Evolutionary conservation across 2,888 invertebrate genomes (phyloP).

Genomic region (Phlogophora meticulosa): DNA sequence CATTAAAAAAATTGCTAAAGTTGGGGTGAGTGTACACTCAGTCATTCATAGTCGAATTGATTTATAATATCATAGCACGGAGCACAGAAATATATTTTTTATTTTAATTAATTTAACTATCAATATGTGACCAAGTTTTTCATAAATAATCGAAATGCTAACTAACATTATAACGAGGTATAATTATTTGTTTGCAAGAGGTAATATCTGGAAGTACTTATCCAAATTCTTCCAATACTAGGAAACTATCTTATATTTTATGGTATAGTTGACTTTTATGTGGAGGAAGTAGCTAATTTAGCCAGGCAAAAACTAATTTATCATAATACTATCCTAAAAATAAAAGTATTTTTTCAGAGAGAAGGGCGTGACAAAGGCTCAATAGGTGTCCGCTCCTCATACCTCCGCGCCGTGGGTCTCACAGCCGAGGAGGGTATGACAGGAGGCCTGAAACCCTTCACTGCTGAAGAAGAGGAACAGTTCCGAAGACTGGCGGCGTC

Average conservation of each 20-base stretch:
- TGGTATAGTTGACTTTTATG: too few species aligned
- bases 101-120: background rate
- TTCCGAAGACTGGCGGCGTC: conserved; percentile 96
- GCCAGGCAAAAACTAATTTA: too few species aligned
- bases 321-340: background rate
- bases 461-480: conserved; percentile 91
- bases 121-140: background rate
- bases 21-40: conserved; percentile 88
- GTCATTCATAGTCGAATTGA: background rate
- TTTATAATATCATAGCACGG: too few species aligned
- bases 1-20: conserved; percentile 96
- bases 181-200: too few species aligned
- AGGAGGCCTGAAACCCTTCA: conserved; percentile 92
- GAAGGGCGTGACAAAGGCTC: conserved; percentile 94
- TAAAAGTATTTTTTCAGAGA: conserved; percentile 80
- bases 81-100: too few species aligned
- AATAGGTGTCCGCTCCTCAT: conserved; percentile 98
- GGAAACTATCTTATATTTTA: too few species aligned
- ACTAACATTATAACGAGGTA: too few species aligned
- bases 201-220: too few species aligned
- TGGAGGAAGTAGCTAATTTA: too few species aligned
- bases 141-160: background rate
- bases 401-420: conserved; percentile 98
- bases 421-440: conserved; percentile 95
- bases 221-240: too few species aligned